A percentile compares a stretch with the other conserved stretches of the same genome.
These are phyloP conservation scores for Carassius auratus DNA, from an alignment of 2,113 vertebrate genomes.

Conservation along the genomic window DNA sequence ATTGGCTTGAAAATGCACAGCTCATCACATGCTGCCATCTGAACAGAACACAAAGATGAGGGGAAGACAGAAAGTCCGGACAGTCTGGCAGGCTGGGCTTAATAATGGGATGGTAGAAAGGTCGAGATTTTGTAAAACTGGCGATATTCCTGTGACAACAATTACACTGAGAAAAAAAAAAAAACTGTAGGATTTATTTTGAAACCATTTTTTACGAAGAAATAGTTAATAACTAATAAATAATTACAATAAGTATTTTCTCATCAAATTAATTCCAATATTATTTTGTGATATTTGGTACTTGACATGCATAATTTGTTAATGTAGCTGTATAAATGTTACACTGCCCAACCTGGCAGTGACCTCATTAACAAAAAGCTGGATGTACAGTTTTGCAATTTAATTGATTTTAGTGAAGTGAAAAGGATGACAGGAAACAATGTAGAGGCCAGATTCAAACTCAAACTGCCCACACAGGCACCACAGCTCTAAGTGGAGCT, in stretches of 20 bases:
- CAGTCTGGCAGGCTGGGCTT: not conserved
- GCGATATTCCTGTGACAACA: not conserved
- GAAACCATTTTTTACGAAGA: too few relatives aligned
- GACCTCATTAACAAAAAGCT: not conserved
- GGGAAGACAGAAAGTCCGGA: not conserved
- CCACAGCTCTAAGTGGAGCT: not conserved
- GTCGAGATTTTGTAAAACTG: not conserved
- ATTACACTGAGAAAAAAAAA: too few relatives aligned
- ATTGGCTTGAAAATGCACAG: slow-evolving; percentile 21
- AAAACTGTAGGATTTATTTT: too few relatives aligned
- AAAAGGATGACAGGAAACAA: not conserved
- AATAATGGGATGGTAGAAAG: not conserved
- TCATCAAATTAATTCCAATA: not conserved
- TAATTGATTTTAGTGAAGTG: not conserved
- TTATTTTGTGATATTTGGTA: not conserved
- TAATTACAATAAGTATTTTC: too few relatives aligned
- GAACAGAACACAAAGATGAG: not conserved
- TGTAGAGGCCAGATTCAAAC: not conserved
- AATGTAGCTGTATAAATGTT: not conserved
- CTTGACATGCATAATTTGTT: not conserved
- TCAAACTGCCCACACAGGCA: not conserved
- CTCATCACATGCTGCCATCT: slow-evolving; percentile 27
- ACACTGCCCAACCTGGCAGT: not conserved
- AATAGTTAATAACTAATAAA: not conserved
- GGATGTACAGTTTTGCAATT: not conserved